phyloP scores from a whole-genome alignment of 2,888 invertebrate genomes.

The Thysanoteuthis rhombus region DNA sequence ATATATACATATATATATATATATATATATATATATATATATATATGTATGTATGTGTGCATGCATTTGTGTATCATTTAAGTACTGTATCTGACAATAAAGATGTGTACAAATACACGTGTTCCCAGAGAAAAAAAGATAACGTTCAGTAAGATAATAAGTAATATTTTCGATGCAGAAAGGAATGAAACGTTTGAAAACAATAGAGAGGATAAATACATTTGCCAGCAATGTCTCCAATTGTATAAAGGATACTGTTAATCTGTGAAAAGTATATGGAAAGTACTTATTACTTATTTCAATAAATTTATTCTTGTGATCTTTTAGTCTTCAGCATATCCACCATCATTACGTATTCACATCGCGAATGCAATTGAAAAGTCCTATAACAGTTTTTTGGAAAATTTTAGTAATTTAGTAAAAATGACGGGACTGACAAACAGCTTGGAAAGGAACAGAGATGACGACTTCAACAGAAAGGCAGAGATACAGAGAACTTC shows the following conservation, averaged over 20 bases:
- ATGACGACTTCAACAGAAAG: too few species aligned
- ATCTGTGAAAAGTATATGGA: background rate
- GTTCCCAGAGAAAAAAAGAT: too few species aligned
- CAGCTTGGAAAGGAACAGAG: too few species aligned
- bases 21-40: background rate
- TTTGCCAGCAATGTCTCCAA: background rate
- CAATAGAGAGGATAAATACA: background rate
- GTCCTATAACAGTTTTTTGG: background rate
- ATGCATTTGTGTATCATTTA: background rate
- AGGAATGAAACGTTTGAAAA: background rate
- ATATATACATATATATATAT: background rate
- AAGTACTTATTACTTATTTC: background rate
- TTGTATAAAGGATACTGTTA: background rate
- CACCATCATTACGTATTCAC: background rate
- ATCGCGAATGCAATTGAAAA: background rate
- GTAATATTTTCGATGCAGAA: background rate
- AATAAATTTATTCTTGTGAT: background rate
- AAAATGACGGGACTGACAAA: too few species aligned
- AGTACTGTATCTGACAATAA: too few species aligned
- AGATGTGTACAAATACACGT: too few species aligned
- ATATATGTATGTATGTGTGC: background rate
- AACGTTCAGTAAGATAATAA: too few species aligned
- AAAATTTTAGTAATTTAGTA: too few species aligned
- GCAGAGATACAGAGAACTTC: too few species aligned
- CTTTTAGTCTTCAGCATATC: background rate